phyloP scores from a whole-genome alignment of 2,888 invertebrate genomes.

The Gasteruption jaculator region DNA sequence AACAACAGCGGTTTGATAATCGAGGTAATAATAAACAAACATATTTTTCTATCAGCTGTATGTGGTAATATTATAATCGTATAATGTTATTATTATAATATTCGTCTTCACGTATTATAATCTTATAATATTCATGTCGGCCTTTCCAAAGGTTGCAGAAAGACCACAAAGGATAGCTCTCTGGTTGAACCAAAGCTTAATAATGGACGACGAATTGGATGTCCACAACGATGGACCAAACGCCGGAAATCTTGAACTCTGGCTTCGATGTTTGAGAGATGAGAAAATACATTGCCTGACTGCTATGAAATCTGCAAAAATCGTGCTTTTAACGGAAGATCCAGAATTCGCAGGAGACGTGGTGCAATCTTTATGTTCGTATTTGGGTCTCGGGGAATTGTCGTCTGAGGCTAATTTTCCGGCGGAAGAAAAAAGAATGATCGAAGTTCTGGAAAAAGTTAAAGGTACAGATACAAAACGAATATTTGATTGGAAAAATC shows the following conservation, averaged over 20 bases:
- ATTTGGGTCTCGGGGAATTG: slow-evolving; percentile 73
- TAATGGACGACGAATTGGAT: slow-evolving; percentile 63
- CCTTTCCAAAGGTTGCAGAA: slow-evolving; percentile 59
- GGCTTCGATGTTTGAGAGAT: slow-evolving; percentile 67
- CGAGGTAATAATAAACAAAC: too few relatives aligned
- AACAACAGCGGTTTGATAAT: too few relatives aligned
- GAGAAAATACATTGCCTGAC: slow-evolving; percentile 57
- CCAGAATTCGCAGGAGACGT: slow-evolving; percentile 81
- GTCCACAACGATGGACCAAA: slow-evolving; percentile 56
- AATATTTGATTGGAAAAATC: too few relatives aligned
- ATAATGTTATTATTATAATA: too few relatives aligned
- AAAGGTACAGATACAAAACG: slow-evolving; percentile 40
- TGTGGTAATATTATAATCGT: too few relatives aligned
- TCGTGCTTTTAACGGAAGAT: slow-evolving; percentile 68
- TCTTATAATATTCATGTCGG: slow-evolving; percentile 19
- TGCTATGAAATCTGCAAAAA: slow-evolving; percentile 61
- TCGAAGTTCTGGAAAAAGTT: slow-evolving; percentile 38
- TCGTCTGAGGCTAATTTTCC: slow-evolving; percentile 42
- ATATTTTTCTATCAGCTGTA: too few relatives aligned
- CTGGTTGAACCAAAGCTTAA: slow-evolving; percentile 86
- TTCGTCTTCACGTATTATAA: too few relatives aligned
- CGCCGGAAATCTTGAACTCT: slow-evolving; percentile 57
- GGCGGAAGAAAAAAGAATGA: slow-evolving; percentile 41
- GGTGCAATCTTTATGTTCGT: slow-evolving; percentile 74
- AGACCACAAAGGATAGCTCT: slow-evolving; percentile 68